These are phyloP conservation scores for Papilio protenor DNA, from an alignment of 2,888 invertebrate species.

Conservation along the genomic window DNA sequence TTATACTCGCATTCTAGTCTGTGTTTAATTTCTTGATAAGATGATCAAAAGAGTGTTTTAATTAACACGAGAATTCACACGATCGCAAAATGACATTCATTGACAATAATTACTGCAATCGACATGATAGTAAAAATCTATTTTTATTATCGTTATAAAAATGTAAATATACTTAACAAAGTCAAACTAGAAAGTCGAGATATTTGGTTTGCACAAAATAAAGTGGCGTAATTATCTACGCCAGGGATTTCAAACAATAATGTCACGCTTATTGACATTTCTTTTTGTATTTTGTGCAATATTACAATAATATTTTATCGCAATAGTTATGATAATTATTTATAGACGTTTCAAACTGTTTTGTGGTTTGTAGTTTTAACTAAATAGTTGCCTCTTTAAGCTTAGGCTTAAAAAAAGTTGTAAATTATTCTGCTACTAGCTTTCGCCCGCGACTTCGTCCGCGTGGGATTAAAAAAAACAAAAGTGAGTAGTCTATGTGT, in stretches of 20 bases:
- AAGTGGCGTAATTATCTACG: conserved; percentile 23
- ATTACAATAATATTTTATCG: background rate
- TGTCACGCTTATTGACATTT: conserved; percentile 13
- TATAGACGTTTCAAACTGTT: background rate
- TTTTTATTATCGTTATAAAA: background rate
- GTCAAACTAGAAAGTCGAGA: conserved; percentile 12
- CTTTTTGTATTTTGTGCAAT: conserved; percentile 1
- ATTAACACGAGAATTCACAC: background rate
- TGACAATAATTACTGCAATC: background rate
- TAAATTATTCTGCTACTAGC: background rate
- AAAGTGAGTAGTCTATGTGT: too few relatives aligned
- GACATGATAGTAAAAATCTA: background rate
- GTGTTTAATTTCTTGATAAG: too few relatives aligned
- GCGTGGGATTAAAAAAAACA: too few relatives aligned
- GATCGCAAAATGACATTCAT: background rate
- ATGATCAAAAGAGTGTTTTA: background rate
- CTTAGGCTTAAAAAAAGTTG: background rate
- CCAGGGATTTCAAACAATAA: conserved; percentile 29
- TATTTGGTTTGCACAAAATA: conserved; percentile 3
- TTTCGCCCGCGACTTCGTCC: too few relatives aligned
- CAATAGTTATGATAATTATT: background rate
- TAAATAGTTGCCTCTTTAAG: background rate
- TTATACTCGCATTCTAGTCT: background rate
- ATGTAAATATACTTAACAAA: background rate
- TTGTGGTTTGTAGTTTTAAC: background rate